Conservation (phyloP, 1,140 invertebrate species). For the Sesamia nonagrioides region DNA sequence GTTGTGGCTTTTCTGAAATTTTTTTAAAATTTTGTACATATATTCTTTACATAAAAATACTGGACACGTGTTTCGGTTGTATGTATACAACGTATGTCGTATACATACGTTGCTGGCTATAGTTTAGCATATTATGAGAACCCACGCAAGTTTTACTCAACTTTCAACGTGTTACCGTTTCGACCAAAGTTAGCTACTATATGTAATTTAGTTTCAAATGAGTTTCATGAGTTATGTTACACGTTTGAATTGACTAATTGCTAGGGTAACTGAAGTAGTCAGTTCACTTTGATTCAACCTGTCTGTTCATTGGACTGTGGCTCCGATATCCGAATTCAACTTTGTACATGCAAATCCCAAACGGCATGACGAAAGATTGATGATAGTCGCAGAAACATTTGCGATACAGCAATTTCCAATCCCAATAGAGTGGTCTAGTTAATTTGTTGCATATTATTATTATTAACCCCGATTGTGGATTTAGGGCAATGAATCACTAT, state of each 20-base stretch:
- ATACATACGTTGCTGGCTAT: too few species aligned
- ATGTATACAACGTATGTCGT: too few species aligned
- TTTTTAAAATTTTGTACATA: too few species aligned
- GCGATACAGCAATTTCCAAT: not conserved
- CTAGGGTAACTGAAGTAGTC: not conserved
- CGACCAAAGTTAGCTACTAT: not conserved
- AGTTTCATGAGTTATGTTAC: not conserved
- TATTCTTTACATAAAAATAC: too few species aligned
- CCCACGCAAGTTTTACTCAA: not conserved
- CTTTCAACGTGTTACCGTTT: not conserved
- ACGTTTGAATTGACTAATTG: not conserved
- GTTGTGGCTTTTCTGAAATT: too few species aligned
- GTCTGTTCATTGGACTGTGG: not conserved
- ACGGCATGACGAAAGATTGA: slow-evolving; percentile 12
- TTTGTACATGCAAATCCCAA: slow-evolving; percentile 5
- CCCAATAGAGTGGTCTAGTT: not conserved
- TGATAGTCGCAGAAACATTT: not conserved
- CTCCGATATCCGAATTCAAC: slow-evolving; percentile 3
- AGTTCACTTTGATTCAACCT: not conserved
- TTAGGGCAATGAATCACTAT: not conserved
- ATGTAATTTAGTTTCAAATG: slow-evolving; percentile 8
- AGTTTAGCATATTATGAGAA: not conserved
- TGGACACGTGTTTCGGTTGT: too few species aligned
- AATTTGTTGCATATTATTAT: not conserved
- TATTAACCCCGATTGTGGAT: not conserved